Evolutionary conservation across 2,888 invertebrate species (phyloP).

Genomic region (Operophtera brumata): DNA sequence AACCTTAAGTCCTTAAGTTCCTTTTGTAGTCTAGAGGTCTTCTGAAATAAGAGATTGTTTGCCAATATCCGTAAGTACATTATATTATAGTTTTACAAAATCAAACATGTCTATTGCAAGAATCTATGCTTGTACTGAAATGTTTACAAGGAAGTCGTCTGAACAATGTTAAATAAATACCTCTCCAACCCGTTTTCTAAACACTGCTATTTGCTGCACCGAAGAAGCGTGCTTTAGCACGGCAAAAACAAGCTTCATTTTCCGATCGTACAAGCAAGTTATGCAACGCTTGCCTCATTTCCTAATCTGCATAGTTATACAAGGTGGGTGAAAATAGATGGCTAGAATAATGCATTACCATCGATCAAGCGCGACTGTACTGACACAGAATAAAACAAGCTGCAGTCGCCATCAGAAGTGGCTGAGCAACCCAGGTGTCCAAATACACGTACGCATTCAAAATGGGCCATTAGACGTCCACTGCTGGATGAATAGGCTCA

Average conservation of each 20-base stretch:
- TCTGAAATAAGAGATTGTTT: too few species aligned
- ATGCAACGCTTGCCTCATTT: slow-evolving; percentile 14
- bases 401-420: too few species aligned
- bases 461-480: too few species aligned
- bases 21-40: too few species aligned
- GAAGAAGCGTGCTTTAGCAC: slow-evolving; percentile 17
- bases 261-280: slow-evolving; percentile 5
- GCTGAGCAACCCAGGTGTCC: too few species aligned
- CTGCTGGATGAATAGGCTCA: too few species aligned
- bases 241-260: slow-evolving; percentile 9
- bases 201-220: slow-evolving; percentile 18
- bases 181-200: slow-evolving; percentile 6
- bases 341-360: slow-evolving; percentile 36
- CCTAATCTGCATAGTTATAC: slow-evolving; percentile 25
- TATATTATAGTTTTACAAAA: too few species aligned
- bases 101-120: too few species aligned
- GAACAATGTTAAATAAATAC: background rate
- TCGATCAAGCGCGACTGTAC: slow-evolving; percentile 31
- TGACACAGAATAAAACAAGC: background rate
- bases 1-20: too few species aligned
- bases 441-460: too few species aligned
- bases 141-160: slow-evolving; percentile 7
- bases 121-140: too few species aligned
- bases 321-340: slow-evolving; percentile 31
- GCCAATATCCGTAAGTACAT: too few species aligned